phyloP scores from a whole-genome alignment of 2,797 vertebrate genomes.

The Centroberyx gerrardi region DNA sequence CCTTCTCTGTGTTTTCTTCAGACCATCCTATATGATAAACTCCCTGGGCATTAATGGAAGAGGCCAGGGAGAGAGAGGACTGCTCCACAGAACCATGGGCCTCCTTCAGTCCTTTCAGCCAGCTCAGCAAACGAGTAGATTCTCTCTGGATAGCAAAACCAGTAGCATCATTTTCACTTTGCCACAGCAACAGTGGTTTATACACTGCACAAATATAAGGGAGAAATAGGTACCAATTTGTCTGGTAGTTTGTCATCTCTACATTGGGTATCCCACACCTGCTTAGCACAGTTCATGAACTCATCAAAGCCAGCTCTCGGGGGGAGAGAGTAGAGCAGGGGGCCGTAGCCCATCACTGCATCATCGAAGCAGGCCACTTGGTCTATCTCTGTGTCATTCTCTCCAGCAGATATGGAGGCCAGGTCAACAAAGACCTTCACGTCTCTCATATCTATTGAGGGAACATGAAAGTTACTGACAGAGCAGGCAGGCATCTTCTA shows the following conservation, averaged over 20 bases:
- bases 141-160: constrained; percentile 73
- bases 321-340: constrained; percentile 79
- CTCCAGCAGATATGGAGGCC: constrained; percentile 85
- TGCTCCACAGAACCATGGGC: constrained; percentile 87
- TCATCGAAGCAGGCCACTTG: constrained; percentile 84
- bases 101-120: constrained; percentile 85
- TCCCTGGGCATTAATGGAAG: constrained; percentile 81
- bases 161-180: background rate
- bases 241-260: constrained; percentile 81
- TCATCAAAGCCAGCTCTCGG: constrained; percentile 56
- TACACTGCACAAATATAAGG: background rate
- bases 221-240: constrained; percentile 77
- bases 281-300: constrained; percentile 71
- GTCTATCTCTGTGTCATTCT: constrained; percentile 85
- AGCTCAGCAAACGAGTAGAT: constrained; percentile 76
- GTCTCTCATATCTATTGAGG: constrained; percentile 78
- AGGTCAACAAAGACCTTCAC: constrained; percentile 86
- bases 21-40: constrained; percentile 82
- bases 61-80: constrained; percentile 84
- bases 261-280: constrained; percentile 74
- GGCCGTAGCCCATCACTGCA: constrained; percentile 82
- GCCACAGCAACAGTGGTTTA: background rate
- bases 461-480: background rate
- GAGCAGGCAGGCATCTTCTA: background rate
- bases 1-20: constrained; percentile 68